Evolutionary conservation across 2,113 vertebrate species (phyloP), one percentile per base, ranked within the genome.

Genomic region (Xenus cinereus): DNA sequence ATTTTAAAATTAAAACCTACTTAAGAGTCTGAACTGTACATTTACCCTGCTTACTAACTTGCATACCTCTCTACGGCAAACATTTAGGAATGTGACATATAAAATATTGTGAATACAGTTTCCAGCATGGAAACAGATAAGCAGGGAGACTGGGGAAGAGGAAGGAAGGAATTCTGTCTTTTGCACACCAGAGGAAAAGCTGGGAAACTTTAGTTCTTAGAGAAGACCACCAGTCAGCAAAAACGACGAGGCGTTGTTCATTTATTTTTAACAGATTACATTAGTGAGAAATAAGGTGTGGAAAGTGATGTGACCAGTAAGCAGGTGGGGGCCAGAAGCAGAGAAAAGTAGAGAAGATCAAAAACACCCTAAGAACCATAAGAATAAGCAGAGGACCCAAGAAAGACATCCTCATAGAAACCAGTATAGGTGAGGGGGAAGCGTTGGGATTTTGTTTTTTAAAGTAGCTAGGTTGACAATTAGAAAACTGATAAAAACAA

Each of bases 361-460:
- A 73, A 73, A 83, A 0, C 59, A 68, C 14, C 2, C 0, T 32
- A 74, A 59, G 32, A 63, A 72, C 12, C 17, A 0, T 28, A 50
- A 84, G 45, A 73, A 33, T 23, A 63, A 86, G 64, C 7, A 87
- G 28, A 64, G 16, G 17, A 64, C 9, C 45, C 48, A 19, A 84
- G 17, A 62, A 60, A 56, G 24, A 32, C 28, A 78, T 37, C 39
- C 30, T 43, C 51, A 32, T 2, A 66, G 23, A 32, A 78, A 33
- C 32, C 21, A 45, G 24, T 26, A 27, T 1, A 43, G 8, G 1
- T 8, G 4, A 35, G 43, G 5, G 14, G 28, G 27, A 71, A 57
- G 27, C 9, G 13, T 4, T 74, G 27, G 15, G 1, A 2, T 8
- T 72, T 54, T 56, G 18, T 4, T 46, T 54, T 43, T 74, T 13